Evolutionary conservation across 2,888 invertebrate species (phyloP).

Genomic region (Acleris holmiana): DNA sequence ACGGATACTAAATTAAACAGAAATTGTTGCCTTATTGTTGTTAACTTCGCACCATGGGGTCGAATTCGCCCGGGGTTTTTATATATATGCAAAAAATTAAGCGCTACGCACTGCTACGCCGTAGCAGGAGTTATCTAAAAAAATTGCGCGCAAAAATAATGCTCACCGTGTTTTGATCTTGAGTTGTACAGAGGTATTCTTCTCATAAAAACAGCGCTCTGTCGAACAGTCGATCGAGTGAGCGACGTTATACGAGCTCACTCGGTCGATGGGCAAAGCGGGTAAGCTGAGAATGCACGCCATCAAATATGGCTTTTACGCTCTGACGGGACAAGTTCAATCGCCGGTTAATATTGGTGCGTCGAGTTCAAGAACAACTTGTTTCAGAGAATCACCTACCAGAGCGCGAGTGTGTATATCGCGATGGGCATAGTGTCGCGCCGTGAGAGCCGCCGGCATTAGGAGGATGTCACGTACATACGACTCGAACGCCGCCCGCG

Average conservation of each 20-base stretch:
- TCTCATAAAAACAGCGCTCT: no score
- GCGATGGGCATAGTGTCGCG: background rate
- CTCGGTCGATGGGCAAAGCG: no score
- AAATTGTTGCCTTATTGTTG: no score
- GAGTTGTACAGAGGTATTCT: background rate
- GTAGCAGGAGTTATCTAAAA: conserved; percentile 25
- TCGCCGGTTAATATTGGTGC: no score
- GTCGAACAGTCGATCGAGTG: no score
- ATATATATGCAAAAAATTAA: conserved; percentile 11
- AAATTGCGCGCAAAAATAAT: conserved; percentile 1
- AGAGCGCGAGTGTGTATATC: no score
- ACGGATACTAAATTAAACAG: no score
- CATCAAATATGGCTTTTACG: background rate
- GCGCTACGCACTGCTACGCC: conserved; percentile 32
- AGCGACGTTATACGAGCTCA: no score
- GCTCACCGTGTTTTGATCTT: conserved; percentile 21
- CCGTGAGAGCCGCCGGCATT: conserved; percentile 44
- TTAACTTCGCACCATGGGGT: background rate
- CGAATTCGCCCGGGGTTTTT: conserved; percentile 1
- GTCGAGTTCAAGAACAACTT: no score
- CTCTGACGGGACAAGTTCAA: no score
- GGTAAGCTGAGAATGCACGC: background rate
- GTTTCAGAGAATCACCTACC: no score
- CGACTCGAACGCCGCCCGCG: conserved; percentile 48
- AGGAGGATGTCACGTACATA: conserved; percentile 66